Conservation (phyloP, 2,888 invertebrate species). For the Hirtodrosophila cameraria region DNA sequence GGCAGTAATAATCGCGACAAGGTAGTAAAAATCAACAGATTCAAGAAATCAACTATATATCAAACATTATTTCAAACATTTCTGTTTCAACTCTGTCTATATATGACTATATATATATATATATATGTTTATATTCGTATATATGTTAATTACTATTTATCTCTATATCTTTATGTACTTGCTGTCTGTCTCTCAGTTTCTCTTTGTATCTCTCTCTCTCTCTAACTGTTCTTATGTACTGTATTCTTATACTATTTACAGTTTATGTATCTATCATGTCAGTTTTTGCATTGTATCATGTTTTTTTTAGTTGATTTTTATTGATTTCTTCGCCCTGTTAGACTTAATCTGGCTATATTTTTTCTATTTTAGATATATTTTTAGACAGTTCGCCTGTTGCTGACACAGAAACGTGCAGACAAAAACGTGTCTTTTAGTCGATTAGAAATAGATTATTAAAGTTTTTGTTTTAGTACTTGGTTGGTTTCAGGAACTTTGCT, state of each 20-base stretch:
- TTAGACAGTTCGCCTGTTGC: constrained; percentile 1
- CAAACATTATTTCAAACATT: constrained; percentile 30
- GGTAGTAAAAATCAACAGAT: constrained; percentile 80
- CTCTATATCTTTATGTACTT: constrained; percentile 10
- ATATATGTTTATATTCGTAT: constrained; percentile 38
- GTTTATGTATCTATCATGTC: constrained; percentile 25
- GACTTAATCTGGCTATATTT: constrained; percentile 4
- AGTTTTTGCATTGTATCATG: constrained; percentile 31
- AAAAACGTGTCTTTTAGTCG: neutral
- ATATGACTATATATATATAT: constrained; percentile 17
- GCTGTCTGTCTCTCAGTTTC: constrained; percentile 32
- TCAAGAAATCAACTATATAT: constrained; percentile 2
- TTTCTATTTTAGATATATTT: constrained; percentile 30
- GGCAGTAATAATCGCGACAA: constrained; percentile 83
- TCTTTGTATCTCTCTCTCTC: constrained; percentile 14
- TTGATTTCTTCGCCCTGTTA: constrained; percentile 31
- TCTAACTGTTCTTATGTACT: constrained; percentile 10
- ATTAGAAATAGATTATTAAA: neutral
- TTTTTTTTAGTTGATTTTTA: constrained; percentile 42
- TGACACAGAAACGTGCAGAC: neutral
- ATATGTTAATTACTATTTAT: constrained; percentile 21
- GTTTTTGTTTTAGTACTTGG: neutral
- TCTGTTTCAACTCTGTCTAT: constrained; percentile 26
- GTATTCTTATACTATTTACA: constrained; percentile 26
- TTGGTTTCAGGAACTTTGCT: neutral